phyloP scores from a whole-genome alignment of 2,888 invertebrate genomes.

The Venustoraphidia nigricollis region DNA sequence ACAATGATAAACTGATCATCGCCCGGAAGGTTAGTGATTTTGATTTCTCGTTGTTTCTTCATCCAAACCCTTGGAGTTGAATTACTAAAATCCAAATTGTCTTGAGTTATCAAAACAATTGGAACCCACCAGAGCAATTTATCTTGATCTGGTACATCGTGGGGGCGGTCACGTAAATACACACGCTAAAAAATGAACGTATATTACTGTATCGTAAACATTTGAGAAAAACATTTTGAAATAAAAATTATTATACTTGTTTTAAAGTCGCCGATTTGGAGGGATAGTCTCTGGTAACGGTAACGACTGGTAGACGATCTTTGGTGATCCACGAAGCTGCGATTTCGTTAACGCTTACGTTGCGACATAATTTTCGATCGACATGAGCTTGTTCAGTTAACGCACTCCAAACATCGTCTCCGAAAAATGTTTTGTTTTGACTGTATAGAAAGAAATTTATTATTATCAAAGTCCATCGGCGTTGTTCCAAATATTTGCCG shows the following conservation, averaged over 20 bases:
- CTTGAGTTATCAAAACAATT: conserved; percentile 41
- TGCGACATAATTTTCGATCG: conserved; percentile 37
- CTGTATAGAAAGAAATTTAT: conserved; percentile 24
- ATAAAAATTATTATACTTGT: conserved; percentile 36
- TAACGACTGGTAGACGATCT: conserved; percentile 61
- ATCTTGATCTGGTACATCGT: conserved; percentile 53
- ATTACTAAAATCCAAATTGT: conserved; percentile 40
- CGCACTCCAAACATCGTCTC: conserved; percentile 64
- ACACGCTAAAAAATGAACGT: conserved; percentile 34
- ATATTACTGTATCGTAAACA: not conserved
- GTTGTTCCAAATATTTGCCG: no score
- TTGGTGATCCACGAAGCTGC: conserved; percentile 72
- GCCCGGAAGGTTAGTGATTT: conserved; percentile 35
- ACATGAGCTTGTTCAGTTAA: conserved; percentile 49
- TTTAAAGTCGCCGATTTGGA: conserved; percentile 41
- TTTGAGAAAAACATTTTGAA: not conserved
- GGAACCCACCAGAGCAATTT: conserved; percentile 65
- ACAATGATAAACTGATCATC: conserved; percentile 54
- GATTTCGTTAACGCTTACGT: conserved; percentile 48
- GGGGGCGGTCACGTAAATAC: conserved; percentile 55
- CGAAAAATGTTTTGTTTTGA: conserved; percentile 58
- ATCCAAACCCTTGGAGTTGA: conserved; percentile 47
- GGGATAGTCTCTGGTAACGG: conserved; percentile 50
- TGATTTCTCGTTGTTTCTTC: conserved; percentile 36
- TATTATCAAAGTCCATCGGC: no score